phyloP scores from a whole-genome alignment of 1,140 invertebrate species.

The Caerostris extrusa region DNA sequence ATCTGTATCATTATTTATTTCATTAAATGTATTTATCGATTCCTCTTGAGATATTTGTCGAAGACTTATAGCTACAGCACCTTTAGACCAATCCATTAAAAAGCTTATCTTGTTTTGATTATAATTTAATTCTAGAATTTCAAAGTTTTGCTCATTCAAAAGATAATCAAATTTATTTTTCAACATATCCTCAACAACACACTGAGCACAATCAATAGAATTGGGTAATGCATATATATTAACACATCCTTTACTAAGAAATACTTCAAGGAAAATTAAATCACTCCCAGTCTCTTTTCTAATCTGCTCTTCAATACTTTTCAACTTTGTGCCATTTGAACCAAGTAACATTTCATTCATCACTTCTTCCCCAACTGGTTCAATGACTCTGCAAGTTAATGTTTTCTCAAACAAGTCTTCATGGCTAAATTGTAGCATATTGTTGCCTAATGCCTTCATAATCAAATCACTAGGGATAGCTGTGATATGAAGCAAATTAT shows the following conservation, averaged over 20 bases:
- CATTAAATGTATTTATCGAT: background rate
- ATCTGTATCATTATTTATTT: background rate
- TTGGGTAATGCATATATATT: conserved; percentile 36
- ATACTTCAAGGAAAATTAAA: conserved; percentile 46
- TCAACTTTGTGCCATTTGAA: conserved; percentile 27
- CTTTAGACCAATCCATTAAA: conserved; percentile 48
- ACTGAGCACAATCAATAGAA: conserved; percentile 31
- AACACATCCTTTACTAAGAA: conserved; percentile 44
- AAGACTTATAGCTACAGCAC: conserved; percentile 16
- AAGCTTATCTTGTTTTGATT: conserved; percentile 15
- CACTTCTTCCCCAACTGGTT: conserved; percentile 51
- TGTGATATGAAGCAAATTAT: conserved; percentile 35
- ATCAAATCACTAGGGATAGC: conserved; percentile 19
- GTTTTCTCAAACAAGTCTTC: conserved; percentile 40
- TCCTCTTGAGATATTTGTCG: background rate
- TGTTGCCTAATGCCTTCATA: background rate
- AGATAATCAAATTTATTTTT: conserved; percentile 18
- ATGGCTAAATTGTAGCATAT: background rate
- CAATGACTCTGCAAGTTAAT: background rate
- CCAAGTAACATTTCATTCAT: conserved; percentile 58
- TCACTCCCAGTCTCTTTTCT: conserved; percentile 37
- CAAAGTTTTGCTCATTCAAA: background rate
- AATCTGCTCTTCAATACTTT: conserved; percentile 21
- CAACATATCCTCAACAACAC: conserved; percentile 33
- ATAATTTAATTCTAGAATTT: conserved; percentile 43